Evolutionary conservation across 2,113 vertebrate species (phyloP).

Genomic region (Phycodurus eques): DNA sequence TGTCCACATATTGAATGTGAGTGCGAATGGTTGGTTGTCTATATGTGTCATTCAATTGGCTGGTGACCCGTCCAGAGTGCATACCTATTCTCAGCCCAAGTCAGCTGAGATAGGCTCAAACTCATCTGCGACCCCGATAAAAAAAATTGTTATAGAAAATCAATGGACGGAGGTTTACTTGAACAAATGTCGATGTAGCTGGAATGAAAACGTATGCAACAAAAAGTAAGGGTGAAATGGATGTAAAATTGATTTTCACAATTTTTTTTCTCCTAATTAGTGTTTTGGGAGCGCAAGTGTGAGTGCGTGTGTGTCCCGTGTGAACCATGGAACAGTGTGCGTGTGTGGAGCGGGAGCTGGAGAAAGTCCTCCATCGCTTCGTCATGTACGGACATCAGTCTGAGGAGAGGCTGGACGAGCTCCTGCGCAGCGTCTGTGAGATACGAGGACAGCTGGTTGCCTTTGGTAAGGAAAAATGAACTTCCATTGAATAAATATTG

Average conservation of each 20-base stretch:
- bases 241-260: background rate
- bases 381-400: constrained; percentile 86
- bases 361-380: constrained; percentile 89
- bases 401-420: constrained; percentile 84
- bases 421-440: constrained; percentile 81
- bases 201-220: background rate
- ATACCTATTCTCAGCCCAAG: too few species aligned
- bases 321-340: constrained; percentile 86
- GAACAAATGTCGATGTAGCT: too few species aligned
- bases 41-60: too few species aligned
- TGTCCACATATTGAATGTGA: too few species aligned
- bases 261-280: constrained; percentile 24
- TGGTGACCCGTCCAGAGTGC: too few species aligned
- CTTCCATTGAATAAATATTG: background rate
- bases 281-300: constrained; percentile 23
- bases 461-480: constrained; percentile 70
- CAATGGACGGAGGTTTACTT: too few species aligned
- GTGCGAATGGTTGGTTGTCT: too few species aligned
- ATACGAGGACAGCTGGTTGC: constrained; percentile 80
- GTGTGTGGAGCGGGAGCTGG: constrained; percentile 86
- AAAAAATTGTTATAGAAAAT: too few species aligned
- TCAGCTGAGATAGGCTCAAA: too few species aligned
- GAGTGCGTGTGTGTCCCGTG: constrained; percentile 35
- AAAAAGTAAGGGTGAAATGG: background rate
- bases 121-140: too few species aligned